Evolutionary conservation across 2,888 invertebrate genomes (phyloP).

Genomic region (Drosophila basisetae): DNA sequence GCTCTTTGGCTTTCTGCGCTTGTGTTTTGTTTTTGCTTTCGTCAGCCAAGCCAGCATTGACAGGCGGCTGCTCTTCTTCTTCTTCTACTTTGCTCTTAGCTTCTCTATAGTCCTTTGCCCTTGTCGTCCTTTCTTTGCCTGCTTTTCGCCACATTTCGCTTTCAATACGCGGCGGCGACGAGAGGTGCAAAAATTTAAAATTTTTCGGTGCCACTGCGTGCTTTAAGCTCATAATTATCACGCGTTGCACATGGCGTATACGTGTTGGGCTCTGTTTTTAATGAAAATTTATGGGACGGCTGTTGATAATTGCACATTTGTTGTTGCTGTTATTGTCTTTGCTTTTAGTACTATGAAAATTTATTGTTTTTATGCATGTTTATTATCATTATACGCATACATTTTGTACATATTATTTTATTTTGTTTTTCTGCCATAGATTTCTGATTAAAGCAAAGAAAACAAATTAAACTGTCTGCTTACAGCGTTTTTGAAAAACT

Average conservation of each 20-base stretch:
- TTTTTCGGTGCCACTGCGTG: constrained; percentile 50
- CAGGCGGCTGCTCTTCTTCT: constrained; percentile 36
- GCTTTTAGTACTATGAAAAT: constrained; percentile 55
- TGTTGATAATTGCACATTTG: constrained; percentile 67
- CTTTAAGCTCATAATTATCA: constrained; percentile 71
- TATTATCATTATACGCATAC: constrained; percentile 44
- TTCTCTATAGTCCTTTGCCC: constrained; percentile 11
- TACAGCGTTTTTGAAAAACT: constrained; percentile 53
- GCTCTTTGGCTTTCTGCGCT: constrained; percentile 39
- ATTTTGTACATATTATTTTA: constrained; percentile 10
- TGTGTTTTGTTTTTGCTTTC: constrained; percentile 47
- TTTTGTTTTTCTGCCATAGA: constrained; percentile 3
- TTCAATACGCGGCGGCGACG: constrained; percentile 25
- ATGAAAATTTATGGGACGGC: constrained; percentile 69
- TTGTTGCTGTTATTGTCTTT: constrained; percentile 33
- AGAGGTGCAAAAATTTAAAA: constrained; percentile 22
- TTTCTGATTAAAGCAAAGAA: constrained; percentile 9
- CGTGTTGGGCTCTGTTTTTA: constrained; percentile 51
- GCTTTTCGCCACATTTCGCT: constrained; percentile 36
- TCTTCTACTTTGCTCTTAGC: constrained; percentile 1
- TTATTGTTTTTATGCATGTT: constrained; percentile 71
- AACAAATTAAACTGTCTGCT: constrained; percentile 25
- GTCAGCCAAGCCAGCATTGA: constrained; percentile 55
- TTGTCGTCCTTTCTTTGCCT: not conserved
- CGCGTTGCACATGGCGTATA: constrained; percentile 65